These are phyloP conservation scores for Epinotia nisella DNA, from an alignment of 2,888 invertebrate species.

Conservation along the genomic window DNA sequence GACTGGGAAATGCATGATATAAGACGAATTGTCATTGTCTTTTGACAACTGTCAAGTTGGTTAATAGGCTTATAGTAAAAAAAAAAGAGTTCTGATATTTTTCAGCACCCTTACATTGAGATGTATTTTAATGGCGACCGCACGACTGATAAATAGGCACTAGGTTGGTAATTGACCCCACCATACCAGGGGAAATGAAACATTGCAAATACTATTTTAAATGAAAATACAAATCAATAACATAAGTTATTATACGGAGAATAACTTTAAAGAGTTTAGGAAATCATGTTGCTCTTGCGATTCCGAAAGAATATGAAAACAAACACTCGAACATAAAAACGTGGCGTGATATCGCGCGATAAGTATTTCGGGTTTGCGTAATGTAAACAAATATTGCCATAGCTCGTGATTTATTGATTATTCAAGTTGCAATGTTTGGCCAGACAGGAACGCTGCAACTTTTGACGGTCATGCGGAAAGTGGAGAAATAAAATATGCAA, in stretches of 20 bases:
- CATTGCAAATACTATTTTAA: too few relatives aligned
- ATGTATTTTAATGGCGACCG: too few relatives aligned
- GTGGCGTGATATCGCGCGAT: conserved; percentile 55
- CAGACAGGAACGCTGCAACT: conserved; percentile 55
- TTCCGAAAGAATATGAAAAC: conserved; percentile 22
- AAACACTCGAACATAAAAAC: conserved; percentile 46
- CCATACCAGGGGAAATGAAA: too few relatives aligned
- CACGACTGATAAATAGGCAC: too few relatives aligned
- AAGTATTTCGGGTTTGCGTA: conserved; percentile 65
- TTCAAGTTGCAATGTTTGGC: conserved; percentile 66
- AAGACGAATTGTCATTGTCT: too few relatives aligned
- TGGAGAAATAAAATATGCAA: not conserved
- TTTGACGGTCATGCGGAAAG: not conserved
- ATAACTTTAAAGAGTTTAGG: conserved; percentile 1
- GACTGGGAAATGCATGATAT: too few relatives aligned
- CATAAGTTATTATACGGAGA: too few relatives aligned
- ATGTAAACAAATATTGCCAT: conserved; percentile 74
- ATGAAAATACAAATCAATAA: not conserved
- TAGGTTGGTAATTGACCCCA: too few relatives aligned
- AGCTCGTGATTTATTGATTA: conserved; percentile 71
- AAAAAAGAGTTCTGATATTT: too few relatives aligned
- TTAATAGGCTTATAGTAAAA: too few relatives aligned
- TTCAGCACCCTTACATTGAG: too few relatives aligned
- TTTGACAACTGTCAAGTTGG: too few relatives aligned
- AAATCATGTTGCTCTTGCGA: conserved; percentile 13